Base-by-base conservation (phyloP, 2,888 invertebrate genomes). In the Rhorus exstirpatorius region DNA sequence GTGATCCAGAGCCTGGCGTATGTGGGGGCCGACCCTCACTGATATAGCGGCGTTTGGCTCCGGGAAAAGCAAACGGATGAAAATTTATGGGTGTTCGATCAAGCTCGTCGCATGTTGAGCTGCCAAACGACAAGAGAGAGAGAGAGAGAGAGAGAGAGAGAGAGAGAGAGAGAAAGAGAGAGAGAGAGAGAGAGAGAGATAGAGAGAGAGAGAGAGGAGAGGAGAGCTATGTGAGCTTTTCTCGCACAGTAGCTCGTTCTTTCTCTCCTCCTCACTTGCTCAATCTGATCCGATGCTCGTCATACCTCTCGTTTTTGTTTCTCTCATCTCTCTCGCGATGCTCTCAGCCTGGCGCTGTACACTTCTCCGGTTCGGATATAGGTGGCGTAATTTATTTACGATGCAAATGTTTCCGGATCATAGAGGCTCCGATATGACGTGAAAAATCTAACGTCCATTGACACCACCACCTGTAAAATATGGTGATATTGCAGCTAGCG, bases 51-150 rank as follows among this genome's bases (percentile, higher is more conserved):
- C 21, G 68, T 53, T 84, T 84, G 41, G 41, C 44, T 61, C 51
- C 51, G 31, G 72, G 81, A 80, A 82, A 83, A 79, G 80, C 79
- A 78, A 78, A 80, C 75, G 81, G 83, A 87, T 85, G 85, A 86
- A 85, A 86, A 86, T 87, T 87, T 86, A 87, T 87, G 84, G 85
- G 79, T 68, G 58, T 67, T 81, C 87, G 83, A 85, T 87, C 85
- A 84, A 84, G 76, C 80, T 49, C 63, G 68, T 78, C 79, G 60
- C 63, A 61, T 78, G 76, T 74, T 60, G 78, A 81, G 67, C 60
- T 81, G 67, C 78, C 65, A 70, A 75, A 75, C 63, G 44, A 65
- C 61, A 26, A 68, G 41, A 3, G 17, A 14, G 38, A 17, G 2
- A 26, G 38, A 26, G 26, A 7, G 17, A n/a, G 6, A 8, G 41